These are phyloP conservation scores for Gorsachius goisagi DNA, from an alignment of 2,113 vertebrate genomes.

Conservation along the genomic window DNA sequence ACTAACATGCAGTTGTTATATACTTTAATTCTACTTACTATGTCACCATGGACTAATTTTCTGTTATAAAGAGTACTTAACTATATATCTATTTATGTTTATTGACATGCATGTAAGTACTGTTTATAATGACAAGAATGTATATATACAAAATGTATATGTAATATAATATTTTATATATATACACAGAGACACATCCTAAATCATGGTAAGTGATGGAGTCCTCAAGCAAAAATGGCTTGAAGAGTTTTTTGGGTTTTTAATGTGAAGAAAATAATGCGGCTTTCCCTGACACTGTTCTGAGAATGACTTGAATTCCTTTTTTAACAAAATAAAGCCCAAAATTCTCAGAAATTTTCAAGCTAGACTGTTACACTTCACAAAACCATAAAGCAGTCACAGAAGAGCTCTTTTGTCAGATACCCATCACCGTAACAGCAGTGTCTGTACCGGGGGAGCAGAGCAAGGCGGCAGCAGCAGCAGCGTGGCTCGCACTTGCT, in stretches of 20 bases:
- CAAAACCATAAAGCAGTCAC: not conserved
- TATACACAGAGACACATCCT: slow-evolving; percentile 2
- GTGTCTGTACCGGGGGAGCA: not conserved
- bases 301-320: not conserved
- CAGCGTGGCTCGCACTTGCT: not conserved
- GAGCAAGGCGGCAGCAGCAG: not conserved
- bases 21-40: slow-evolving; percentile 40
- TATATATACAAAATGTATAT: slow-evolving; percentile 11
- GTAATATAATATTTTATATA: not conserved
- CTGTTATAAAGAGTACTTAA: slow-evolving; percentile 21
- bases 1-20: not conserved
- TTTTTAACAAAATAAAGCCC: not conserved
- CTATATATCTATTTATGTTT: slow-evolving; percentile 48
- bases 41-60: slow-evolving; percentile 25
- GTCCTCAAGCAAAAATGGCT: not conserved
- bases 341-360: not conserved
- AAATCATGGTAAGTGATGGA: not conserved
- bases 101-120: slow-evolving; percentile 5
- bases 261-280: not conserved
- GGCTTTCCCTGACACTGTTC: not conserved
- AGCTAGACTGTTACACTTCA: not conserved
- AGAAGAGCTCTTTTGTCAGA: not conserved
- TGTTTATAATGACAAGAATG: slow-evolving; percentile 44
- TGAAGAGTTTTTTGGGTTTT: not conserved
- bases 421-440: not conserved